Conservation (phyloP, 2,797 vertebrate species). For the Notolabrus celidotus region DNA sequence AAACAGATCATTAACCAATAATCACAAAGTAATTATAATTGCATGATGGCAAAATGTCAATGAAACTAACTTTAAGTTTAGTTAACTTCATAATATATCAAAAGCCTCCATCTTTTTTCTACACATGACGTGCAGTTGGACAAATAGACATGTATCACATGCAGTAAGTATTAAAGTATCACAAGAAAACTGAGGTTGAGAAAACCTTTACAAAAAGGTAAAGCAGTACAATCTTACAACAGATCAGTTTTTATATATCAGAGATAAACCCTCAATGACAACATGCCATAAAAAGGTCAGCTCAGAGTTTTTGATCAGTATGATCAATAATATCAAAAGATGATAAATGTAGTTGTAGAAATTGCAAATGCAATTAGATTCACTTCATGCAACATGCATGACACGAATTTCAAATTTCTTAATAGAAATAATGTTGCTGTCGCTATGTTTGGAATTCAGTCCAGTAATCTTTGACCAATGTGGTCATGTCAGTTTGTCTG, state of each 20-base stretch:
- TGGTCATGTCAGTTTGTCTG: conserved; percentile 1
- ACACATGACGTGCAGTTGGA: too few relatives aligned
- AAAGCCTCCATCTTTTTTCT: too few relatives aligned
- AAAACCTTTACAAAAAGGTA: not conserved
- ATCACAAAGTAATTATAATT: too few relatives aligned
- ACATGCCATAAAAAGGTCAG: not conserved
- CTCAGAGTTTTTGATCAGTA: not conserved
- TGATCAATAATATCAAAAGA: too few relatives aligned
- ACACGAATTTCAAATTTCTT: not conserved
- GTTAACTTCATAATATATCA: too few relatives aligned
- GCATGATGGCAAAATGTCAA: too few relatives aligned
- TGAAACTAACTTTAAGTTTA: too few relatives aligned
- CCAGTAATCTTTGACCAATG: not conserved
- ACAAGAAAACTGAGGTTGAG: not conserved
- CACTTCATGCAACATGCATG: conserved; percentile 14
- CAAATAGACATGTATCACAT: too few relatives aligned
- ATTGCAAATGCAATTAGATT: not conserved
- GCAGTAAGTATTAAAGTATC: too few relatives aligned
- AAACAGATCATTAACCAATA: conserved; percentile 37
- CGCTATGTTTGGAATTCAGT: not conserved
- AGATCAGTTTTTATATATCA: not conserved
- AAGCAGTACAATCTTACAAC: too few relatives aligned
- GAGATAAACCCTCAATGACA: not conserved
- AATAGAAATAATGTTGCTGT: too few relatives aligned
- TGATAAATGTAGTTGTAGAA: too few relatives aligned